phyloP scores from a whole-genome alignment of 2,888 invertebrate species.

The Creontiades dilutus region DNA sequence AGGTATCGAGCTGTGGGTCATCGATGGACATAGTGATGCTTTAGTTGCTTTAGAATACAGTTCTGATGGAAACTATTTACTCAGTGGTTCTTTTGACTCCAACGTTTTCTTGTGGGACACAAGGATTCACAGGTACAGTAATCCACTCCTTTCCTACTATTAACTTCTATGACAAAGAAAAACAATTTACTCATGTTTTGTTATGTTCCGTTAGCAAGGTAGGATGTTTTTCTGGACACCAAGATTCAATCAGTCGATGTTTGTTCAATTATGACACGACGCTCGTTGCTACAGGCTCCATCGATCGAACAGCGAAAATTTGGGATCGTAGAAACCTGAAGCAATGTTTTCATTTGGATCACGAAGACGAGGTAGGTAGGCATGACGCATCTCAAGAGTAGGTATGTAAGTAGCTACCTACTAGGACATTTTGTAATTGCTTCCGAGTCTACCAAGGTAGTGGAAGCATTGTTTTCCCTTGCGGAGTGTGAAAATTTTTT shows the following conservation, averaged over 20 bases:
- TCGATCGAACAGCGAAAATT: slow-evolving; percentile 85
- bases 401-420: no score
- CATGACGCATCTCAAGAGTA: no score
- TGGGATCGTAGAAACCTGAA: slow-evolving; percentile 84
- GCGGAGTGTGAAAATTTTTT: no score
- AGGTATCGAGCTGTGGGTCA: slow-evolving; percentile 83
- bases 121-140: slow-evolving; percentile 81
- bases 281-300: slow-evolving; percentile 85
- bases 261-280: slow-evolving; percentile 85
- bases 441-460: no score
- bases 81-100: slow-evolving; percentile 90
- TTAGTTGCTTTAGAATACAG: slow-evolving; percentile 87
- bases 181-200: background rate
- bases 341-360: slow-evolving; percentile 82
- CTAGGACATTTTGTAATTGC: no score
- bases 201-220: slow-evolving; percentile 80
- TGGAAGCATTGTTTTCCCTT: no score
- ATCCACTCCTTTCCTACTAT: background rate
- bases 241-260: slow-evolving; percentile 85
- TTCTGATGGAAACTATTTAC: slow-evolving; percentile 83
- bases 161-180: background rate
- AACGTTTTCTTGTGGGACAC: slow-evolving; percentile 88
- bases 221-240: slow-evolving; percentile 83
- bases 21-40: slow-evolving; percentile 87
- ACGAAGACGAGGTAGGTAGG: slow-evolving; percentile 82